Percentiles rank a stretch among this genome's conserved stretches.
These are phyloP conservation scores for Euura lappo DNA, from an alignment of 1,140 invertebrate genomes.

Conservation along the genomic window DNA sequence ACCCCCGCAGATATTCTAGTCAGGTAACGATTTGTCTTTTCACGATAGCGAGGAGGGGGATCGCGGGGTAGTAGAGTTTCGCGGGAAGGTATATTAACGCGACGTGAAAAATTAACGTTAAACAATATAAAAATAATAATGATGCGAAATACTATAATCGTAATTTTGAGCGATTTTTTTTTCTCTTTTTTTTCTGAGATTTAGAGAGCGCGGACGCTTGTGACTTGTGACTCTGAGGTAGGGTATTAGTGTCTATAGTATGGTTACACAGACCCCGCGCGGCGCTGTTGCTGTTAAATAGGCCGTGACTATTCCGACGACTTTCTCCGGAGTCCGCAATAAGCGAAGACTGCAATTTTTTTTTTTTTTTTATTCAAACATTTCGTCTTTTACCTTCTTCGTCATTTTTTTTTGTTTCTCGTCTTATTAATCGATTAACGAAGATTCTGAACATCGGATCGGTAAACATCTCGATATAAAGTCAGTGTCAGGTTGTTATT, in stretches of 20 bases:
- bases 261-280: constrained; percentile 19
- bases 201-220: constrained; percentile 19
- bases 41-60: not conserved
- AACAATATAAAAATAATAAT: too few species aligned
- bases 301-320: constrained; percentile 48
- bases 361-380: too few species aligned
- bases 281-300: constrained; percentile 38
- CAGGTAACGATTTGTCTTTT: constrained; percentile 3
- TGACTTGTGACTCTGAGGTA: not conserved
- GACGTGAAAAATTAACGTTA: not conserved
- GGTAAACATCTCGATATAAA: not conserved
- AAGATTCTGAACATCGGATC: too few species aligned
- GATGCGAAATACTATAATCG: too few species aligned
- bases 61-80: not conserved
- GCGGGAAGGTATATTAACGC: not conserved
- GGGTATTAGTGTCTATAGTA: not conserved
- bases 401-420: not conserved
- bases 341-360: constrained; percentile 23
- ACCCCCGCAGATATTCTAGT: constrained; percentile 2
- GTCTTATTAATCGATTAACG: not conserved
- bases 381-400: not conserved
- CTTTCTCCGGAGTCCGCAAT: constrained; percentile 41
- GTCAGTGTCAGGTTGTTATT: not conserved
- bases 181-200: constrained; percentile 21
- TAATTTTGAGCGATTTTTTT: not conserved